phyloP scores from a whole-genome alignment of 2,113 vertebrate genomes.

The Psilopsiagon aurifrons region DNA sequence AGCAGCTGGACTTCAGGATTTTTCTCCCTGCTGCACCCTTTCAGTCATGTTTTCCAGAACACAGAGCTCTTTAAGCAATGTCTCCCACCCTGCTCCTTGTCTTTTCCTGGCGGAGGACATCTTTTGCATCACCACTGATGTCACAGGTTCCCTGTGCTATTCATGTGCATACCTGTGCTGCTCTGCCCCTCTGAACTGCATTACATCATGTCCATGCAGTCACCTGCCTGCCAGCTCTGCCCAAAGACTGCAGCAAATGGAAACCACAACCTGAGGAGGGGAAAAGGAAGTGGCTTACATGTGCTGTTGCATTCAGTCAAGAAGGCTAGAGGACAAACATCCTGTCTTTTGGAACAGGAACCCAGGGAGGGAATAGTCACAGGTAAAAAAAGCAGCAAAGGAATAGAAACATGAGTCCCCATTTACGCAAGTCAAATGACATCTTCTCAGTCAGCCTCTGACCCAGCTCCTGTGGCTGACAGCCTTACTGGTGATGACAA shows the following conservation, averaged over 20 bases:
- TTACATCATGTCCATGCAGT: rapidly evolving
- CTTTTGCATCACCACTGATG: background rate
- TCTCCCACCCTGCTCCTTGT: background rate
- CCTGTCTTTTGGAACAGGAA: conserved; percentile 46
- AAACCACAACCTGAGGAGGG: background rate
- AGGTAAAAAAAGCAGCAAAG: background rate
- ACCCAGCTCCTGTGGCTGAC: background rate
- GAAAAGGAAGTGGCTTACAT: background rate
- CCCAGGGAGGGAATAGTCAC: background rate
- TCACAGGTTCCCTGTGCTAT: rapidly evolving
- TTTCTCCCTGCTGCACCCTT: background rate
- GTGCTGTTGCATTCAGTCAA: background rate
- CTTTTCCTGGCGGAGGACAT: background rate
- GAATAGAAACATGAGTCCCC: background rate
- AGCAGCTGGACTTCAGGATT: background rate
- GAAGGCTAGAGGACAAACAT: background rate
- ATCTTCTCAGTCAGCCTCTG: background rate
- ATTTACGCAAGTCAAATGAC: background rate
- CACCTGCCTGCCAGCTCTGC: background rate
- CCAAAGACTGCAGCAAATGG: background rate
- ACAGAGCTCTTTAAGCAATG: background rate
- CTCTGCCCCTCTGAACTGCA: background rate
- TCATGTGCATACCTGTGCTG: background rate
- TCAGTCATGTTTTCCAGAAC: conserved; percentile 20
- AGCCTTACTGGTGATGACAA: background rate